Base-by-base conservation (phyloP, 2,113 vertebrate species). In the Urocitellus parryii region DNA sequence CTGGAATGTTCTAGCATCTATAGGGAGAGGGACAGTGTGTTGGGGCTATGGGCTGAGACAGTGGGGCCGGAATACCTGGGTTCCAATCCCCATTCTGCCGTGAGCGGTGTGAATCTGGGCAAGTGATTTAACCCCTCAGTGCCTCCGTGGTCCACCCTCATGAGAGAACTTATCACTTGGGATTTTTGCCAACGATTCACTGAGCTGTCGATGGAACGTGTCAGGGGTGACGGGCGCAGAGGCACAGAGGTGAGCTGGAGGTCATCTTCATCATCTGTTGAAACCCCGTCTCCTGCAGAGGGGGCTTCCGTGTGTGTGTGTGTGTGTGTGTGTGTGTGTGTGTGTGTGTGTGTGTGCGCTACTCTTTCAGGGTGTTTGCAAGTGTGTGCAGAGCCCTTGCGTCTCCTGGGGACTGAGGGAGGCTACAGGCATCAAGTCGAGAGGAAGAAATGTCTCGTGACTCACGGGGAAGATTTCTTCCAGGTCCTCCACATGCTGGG, bases 231-330 rank as follows among this genome's bases (percentile, higher is more conserved):
- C 63, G 9, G 58, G 29, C n/a, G 39, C 25, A 20, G 37, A 29
- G 24, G 5, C 39, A 24, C 87, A 12, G 6, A 9, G 8, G 42
- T 18, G 16, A 34, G n/a, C 7, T 2, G 34, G 17, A 0, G 8
- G 67, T 0, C 3, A 5, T 45, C 65, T 8, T 17, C 0, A 0
- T 22, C 2, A 22, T 4, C 3, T 13, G 2, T 17, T 12, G 37
- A 37, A 24, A 17, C 37, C 70, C 29, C 22, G n/a, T 22, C 70
- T 90, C 72, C 27, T 6, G 34, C 0, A 45, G 45, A 9, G 45
- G 45, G 45, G 45, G 45, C 42, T 42, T 42, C 39, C 39, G 45
- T 45, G 45, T 45, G 45, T 45, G 45, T 45, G 45, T 45, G 45
- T 45, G 45, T 45, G 45, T 45, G 45, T 45, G 45, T 45, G 45